Conservation (phyloP, 1,140 invertebrate species). For the Physella acuta region DNA sequence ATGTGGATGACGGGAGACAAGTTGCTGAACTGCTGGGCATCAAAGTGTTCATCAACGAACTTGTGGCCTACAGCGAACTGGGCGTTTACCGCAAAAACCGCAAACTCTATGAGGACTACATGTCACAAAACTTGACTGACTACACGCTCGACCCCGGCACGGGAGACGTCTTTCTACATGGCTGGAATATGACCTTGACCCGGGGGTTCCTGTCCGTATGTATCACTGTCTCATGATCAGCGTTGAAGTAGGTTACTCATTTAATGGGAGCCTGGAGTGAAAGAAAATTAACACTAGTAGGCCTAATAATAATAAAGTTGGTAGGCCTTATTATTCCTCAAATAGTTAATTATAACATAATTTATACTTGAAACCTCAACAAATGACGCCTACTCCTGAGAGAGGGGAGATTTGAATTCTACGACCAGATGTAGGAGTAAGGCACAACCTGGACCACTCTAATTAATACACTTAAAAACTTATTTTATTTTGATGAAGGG, state of each 20-base stretch:
- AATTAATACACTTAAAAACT: not conserved
- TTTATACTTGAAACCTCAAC: not conserved
- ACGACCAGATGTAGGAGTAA: too few species aligned
- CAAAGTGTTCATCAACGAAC: conserved; percentile 58
- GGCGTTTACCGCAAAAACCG: conserved; percentile 41
- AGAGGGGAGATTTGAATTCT: too few species aligned
- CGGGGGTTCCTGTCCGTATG: conserved; percentile 25
- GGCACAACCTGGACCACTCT: not conserved
- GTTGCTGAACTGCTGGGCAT: conserved; percentile 54
- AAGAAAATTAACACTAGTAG: too few species aligned
- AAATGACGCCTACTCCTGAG: too few species aligned
- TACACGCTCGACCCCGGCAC: conserved; percentile 25
- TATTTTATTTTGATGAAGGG: not conserved
- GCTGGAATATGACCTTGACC: conserved; percentile 24
- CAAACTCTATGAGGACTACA: conserved; percentile 36
- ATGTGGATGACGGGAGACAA: conserved; percentile 45
- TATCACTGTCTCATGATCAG: not conserved
- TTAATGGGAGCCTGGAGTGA: too few species aligned
- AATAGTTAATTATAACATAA: not conserved
- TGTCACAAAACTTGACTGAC: conserved; percentile 20
- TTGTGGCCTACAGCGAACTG: conserved; percentile 54
- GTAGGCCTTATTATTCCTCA: not conserved
- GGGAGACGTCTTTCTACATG: conserved; percentile 20
- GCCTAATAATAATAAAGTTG: not conserved
- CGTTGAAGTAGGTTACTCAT: too few species aligned